phyloP scores from a whole-genome alignment of 2,113 vertebrate genomes.

The Amblyornis subalaris region DNA sequence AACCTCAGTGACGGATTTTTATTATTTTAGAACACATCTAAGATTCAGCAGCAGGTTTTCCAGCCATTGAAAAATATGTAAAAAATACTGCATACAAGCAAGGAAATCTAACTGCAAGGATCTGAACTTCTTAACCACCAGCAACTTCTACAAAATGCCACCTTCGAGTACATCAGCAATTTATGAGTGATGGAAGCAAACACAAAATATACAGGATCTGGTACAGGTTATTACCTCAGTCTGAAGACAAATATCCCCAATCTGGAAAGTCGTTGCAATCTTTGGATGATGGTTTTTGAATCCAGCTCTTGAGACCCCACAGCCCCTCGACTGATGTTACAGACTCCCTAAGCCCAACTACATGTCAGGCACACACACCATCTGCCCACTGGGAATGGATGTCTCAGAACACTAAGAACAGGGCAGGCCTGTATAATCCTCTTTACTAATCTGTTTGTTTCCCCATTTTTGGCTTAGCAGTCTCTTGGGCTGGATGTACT shows the following conservation, averaged over 20 bases:
- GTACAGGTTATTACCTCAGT: neutral
- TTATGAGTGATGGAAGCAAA: neutral
- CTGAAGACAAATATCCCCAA: neutral
- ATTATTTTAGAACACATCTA: neutral
- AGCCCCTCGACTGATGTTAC: neutral
- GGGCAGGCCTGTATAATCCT: neutral
- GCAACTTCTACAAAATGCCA: neutral
- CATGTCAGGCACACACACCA: neutral
- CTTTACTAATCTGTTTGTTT: neutral
- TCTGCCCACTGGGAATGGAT: neutral
- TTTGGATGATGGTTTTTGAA: neutral
- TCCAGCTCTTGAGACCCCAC: neutral
- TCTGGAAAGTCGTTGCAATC: fast-evolving
- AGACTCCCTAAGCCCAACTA: neutral
- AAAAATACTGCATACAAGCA: neutral
- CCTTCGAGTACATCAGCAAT: neutral
- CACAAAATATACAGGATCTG: neutral
- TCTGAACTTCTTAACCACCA: neutral
- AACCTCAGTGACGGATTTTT: neutral
- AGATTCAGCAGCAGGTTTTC: neutral
- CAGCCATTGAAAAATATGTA: neutral
- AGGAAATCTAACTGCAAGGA: neutral
- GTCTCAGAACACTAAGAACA: neutral
- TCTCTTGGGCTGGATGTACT: neutral
- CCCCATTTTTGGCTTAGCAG: neutral